These are phyloP conservation scores for Adelges cooleyi DNA, from an alignment of 1,140 invertebrate genomes.

Conservation along the genomic window DNA sequence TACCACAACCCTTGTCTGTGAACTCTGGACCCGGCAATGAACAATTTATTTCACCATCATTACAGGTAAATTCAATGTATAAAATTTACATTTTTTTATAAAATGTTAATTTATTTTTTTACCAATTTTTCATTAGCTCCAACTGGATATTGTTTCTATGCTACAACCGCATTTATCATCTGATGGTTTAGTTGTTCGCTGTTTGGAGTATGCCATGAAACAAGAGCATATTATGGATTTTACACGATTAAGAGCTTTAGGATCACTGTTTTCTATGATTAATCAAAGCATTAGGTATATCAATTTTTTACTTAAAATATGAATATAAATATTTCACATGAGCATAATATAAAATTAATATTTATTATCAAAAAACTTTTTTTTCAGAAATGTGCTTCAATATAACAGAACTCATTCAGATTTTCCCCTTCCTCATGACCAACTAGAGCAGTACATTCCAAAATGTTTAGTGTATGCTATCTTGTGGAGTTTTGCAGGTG, in stretches of 20 bases:
- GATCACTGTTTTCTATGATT: constrained; percentile 94
- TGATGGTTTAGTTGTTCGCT: constrained; percentile 85
- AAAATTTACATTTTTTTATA: neutral
- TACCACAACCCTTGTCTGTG: constrained; percentile 14
- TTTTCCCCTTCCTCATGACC: constrained; percentile 86
- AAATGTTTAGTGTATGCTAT: constrained; percentile 86
- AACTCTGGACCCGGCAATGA: constrained; percentile 38
- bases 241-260: constrained; percentile 82
- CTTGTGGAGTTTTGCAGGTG: constrained; percentile 96
- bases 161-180: constrained; percentile 74
- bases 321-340: neutral
- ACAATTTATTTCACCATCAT: constrained; percentile 66
- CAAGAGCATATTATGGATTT: constrained; percentile 99
- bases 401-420: constrained; percentile 91
- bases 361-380: neutral
- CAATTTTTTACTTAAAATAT: neutral
- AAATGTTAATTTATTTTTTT: neutral
- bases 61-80: constrained; percentile 47
- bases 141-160: constrained; percentile 76
- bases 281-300: constrained; percentile 74
- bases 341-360: neutral
- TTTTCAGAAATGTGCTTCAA: constrained; percentile 65
- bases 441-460: constrained; percentile 85
- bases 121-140: constrained; percentile 38
- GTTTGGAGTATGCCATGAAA: constrained; percentile 76